These are phyloP conservation scores for Tachyglossus aculeatus DNA, from an alignment of 2,797 vertebrate species.

Conservation along the genomic window DNA sequence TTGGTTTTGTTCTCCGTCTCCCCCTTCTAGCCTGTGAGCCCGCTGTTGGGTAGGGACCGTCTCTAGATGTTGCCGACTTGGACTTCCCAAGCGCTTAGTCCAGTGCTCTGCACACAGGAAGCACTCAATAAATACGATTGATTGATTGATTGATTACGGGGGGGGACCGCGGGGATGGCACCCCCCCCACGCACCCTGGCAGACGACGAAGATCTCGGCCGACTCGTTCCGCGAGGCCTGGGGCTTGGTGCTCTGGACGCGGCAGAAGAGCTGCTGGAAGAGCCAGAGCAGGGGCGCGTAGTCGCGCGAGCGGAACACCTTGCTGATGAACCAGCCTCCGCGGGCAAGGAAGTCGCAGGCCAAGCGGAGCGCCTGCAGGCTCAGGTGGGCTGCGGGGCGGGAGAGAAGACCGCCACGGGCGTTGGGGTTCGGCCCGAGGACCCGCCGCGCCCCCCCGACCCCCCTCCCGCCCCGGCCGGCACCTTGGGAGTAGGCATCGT, in stretches of 20 bases:
- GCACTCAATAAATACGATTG: no score
- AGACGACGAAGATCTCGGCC: conserved; percentile 96
- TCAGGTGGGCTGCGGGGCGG: conserved; percentile 82
- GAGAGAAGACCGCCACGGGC: neutral
- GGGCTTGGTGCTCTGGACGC: conserved; percentile 94
- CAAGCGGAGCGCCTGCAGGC: conserved; percentile 92
- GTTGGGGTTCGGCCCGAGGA: neutral
- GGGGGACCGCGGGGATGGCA: no score
- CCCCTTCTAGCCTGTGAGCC: no score
- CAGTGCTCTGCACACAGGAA: no score
- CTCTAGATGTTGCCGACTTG: no score
- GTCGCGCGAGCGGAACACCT: conserved; percentile 96
- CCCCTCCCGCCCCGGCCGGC: neutral
- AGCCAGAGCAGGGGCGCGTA: conserved; percentile 97
- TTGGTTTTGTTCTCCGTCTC: no score
- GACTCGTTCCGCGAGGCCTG: conserved; percentile 96
- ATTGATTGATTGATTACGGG: no score
- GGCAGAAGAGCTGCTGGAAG: conserved; percentile 95
- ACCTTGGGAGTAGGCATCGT: conserved; percentile 96
- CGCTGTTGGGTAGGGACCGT: no score
- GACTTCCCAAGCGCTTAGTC: no score
- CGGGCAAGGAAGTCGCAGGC: conserved; percentile 91
- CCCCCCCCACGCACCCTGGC: conserved; percentile 93
- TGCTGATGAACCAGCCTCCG: conserved; percentile 94
- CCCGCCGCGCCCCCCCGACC: neutral